Evolutionary conservation across 2,888 invertebrate genomes (phyloP).

Genomic region (Caenorhabditis parvicauda): DNA sequence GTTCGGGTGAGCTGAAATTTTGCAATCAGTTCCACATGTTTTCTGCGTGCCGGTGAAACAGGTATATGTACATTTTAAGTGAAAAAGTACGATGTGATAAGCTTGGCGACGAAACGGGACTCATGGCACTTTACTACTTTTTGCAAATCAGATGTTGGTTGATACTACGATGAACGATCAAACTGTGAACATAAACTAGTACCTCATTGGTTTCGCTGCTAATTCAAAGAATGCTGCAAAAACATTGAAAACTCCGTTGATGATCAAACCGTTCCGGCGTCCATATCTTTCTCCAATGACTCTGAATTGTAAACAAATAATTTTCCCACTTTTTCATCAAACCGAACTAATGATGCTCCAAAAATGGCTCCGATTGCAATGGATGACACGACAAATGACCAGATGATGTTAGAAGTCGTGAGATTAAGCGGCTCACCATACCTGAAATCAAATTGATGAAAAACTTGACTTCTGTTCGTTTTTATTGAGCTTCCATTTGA

Average conservation of each 20-base stretch:
- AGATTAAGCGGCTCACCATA: slow-evolving; percentile 22
- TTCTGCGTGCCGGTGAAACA: too few relatives aligned
- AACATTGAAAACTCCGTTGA: slow-evolving; percentile 61
- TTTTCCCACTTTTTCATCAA: not conserved
- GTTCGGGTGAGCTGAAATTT: slow-evolving; percentile 62
- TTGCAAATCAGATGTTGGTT: too few relatives aligned
- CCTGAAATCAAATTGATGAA: slow-evolving; percentile 9
- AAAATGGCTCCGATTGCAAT: slow-evolving; percentile 57
- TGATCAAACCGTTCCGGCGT: slow-evolving; percentile 57
- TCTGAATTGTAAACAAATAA: slow-evolving; percentile 22
- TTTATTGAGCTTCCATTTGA: not conserved
- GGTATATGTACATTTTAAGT: not conserved
- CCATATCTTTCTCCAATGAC: slow-evolving; percentile 64
- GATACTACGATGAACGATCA: too few relatives aligned
- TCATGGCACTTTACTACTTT: too few relatives aligned
- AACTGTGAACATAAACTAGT: not conserved
- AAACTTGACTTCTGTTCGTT: not conserved
- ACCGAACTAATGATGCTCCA: slow-evolving; percentile 62
- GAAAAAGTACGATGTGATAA: not conserved
- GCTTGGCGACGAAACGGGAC: not conserved
- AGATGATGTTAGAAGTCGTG: slow-evolving; percentile 59
- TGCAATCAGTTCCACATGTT: too few relatives aligned
- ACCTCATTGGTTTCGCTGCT: slow-evolving; percentile 58
- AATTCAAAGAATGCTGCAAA: slow-evolving; percentile 63
- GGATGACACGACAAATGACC: slow-evolving; percentile 64